Evolutionary conservation across 2,888 invertebrate species (phyloP).

Genomic region (Lochmaea capreae): DNA sequence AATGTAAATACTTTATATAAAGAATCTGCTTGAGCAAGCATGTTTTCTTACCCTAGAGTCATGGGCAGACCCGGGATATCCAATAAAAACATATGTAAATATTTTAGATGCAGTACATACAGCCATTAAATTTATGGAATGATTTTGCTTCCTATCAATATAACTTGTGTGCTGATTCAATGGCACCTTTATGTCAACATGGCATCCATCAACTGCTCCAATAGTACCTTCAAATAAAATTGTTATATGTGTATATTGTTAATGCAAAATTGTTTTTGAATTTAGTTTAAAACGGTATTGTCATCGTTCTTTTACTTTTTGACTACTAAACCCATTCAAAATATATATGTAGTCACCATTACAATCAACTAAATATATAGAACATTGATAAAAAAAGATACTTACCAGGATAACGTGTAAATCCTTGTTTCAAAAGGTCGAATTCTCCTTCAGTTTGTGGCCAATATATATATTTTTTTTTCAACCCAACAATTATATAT

Average conservation of each 20-base stretch:
- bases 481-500: conserved; percentile 27
- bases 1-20: no score
- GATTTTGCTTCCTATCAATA: conserved; percentile 33
- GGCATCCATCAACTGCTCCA: conserved; percentile 43
- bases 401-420: conserved; percentile 2
- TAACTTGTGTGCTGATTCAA: conserved; percentile 45
- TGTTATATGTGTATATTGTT: no score
- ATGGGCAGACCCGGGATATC: conserved; percentile 46
- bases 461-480: conserved; percentile 41
- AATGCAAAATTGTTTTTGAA: no score
- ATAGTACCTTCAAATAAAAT: conserved; percentile 32
- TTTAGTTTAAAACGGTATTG: no score
- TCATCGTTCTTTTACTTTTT: no score
- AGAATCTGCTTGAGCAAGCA: not conserved
- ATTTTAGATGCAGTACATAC: conserved; percentile 38
- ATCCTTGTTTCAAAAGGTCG: conserved; percentile 21
- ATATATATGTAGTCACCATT: no score
- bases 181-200: conserved; percentile 40
- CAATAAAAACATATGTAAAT: conserved; percentile 42
- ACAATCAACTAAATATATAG: no score
- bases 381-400: no score
- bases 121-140: conserved; percentile 45
- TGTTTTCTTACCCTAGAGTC: conserved; percentile 38
- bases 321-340: no score
- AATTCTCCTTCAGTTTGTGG: conserved; percentile 32